Percentiles rank a stretch among this genome's conserved stretches.
phyloP scores from a whole-genome alignment of 2,888 invertebrate genomes.

The Caenorhabditis virilis region DNA sequence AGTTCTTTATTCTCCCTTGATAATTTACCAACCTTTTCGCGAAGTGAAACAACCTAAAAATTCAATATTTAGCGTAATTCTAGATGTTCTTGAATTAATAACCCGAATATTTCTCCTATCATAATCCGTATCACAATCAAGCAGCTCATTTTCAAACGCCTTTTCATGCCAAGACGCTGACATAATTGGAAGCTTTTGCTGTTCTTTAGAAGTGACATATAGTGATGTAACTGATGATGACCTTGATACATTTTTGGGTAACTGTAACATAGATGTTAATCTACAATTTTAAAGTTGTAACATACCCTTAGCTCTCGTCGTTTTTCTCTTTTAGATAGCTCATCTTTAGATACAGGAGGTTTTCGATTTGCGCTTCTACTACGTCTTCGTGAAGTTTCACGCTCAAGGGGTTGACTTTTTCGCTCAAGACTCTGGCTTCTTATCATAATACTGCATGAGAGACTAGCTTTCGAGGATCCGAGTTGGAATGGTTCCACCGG shows the following conservation, averaged over 20 bases:
- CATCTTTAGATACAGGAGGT: slow-evolving; percentile 32
- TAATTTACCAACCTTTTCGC: slow-evolving; percentile 46
- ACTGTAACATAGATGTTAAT: slow-evolving; percentile 8
- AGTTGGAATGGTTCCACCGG: slow-evolving; percentile 36
- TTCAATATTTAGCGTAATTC: not conserved
- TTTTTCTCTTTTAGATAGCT: slow-evolving; percentile 24
- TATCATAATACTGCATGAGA: slow-evolving; percentile 39
- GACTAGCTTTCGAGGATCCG: slow-evolving; percentile 41
- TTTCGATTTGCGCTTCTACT: slow-evolving; percentile 35
- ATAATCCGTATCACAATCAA: slow-evolving; percentile 37
- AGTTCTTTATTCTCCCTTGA: slow-evolving; percentile 41
- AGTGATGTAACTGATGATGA: slow-evolving; percentile 38
- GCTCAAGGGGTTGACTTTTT: slow-evolving; percentile 23
- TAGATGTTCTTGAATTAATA: not conserved
- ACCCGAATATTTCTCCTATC: slow-evolving; percentile 33
- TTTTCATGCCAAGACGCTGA: slow-evolving; percentile 52
- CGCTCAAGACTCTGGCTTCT: slow-evolving; percentile 32
- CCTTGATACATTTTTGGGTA: slow-evolving; percentile 29
- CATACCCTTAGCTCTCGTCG: slow-evolving; percentile 29
- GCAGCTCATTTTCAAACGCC: slow-evolving; percentile 28
- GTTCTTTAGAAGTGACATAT: slow-evolving; percentile 28
- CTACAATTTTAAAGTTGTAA: not conserved
- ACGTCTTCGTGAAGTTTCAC: slow-evolving; percentile 21
- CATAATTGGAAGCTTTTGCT: slow-evolving; percentile 37
- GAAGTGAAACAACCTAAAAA: slow-evolving; percentile 34